Percentiles rank a stretch among this genome's conserved stretches.
These are phyloP conservation scores for Chaetogeoica ovagalla DNA, from an alignment of 2,888 invertebrate species.

Conservation along the genomic window DNA sequence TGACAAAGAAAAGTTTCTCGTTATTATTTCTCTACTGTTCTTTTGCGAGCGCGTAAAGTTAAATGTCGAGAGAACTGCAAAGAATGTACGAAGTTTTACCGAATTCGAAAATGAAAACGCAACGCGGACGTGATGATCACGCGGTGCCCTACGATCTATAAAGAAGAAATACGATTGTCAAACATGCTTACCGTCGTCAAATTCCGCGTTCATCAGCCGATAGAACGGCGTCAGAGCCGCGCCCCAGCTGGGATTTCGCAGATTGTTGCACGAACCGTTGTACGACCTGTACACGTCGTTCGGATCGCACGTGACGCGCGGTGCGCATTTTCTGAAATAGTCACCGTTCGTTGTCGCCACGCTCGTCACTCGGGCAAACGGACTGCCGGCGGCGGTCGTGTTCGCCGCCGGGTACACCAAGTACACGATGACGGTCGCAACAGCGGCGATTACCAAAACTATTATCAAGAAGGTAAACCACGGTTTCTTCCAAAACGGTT, in stretches of 20 bases:
- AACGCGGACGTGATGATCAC: no score
- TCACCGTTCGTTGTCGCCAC: constrained; percentile 30
- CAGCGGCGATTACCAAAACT: neutral
- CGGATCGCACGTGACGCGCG: constrained; percentile 59
- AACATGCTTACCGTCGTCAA: constrained; percentile 31
- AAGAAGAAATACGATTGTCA: no score
- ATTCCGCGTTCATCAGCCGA: constrained; percentile 25
- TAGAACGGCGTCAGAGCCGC: constrained; percentile 57
- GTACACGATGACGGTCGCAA: neutral
- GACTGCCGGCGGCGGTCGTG: neutral
- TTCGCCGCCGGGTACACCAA: neutral
- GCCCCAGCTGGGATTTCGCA: constrained; percentile 65
- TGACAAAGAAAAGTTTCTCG: no score
- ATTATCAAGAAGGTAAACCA: neutral
- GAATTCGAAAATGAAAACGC: no score
- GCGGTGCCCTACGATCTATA: no score
- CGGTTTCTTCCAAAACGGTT: constrained; percentile 12
- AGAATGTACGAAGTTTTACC: no score
- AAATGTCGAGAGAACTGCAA: no score
- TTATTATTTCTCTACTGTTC: no score
- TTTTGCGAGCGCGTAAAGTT: no score
- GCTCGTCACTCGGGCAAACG: neutral
- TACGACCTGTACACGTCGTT: constrained; percentile 62
- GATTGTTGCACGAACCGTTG: constrained; percentile 70
- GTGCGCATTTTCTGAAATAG: constrained; percentile 27